These are phyloP conservation scores for Brachionus paranguensis DNA, from an alignment of 1,140 invertebrate species.

Conservation along the genomic window DNA sequence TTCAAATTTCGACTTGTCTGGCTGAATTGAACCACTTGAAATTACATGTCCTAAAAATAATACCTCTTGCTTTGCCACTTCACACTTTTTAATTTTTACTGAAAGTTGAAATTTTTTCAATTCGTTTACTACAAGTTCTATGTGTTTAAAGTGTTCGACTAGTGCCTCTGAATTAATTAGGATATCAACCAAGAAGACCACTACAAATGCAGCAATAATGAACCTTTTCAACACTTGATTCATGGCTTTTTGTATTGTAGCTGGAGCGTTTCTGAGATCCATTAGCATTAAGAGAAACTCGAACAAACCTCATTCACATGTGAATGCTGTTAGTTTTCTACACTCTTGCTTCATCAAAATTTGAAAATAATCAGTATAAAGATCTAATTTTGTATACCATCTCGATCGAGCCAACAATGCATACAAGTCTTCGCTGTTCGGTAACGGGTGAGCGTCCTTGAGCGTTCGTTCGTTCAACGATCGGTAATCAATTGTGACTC, in stretches of 20 bases:
- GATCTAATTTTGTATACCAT: conserved; percentile 6
- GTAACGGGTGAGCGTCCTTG: conserved; percentile 32
- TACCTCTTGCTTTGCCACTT: not conserved
- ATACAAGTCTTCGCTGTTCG: conserved; percentile 41
- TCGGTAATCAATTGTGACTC: not conserved
- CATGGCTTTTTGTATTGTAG: conserved; percentile 49
- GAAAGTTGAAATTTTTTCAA: not conserved
- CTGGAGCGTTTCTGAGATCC: conserved; percentile 51
- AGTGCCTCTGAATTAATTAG: not conserved
- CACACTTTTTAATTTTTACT: not conserved
- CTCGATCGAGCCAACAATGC: conserved; percentile 12
- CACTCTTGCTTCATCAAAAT: not conserved
- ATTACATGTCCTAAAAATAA: not conserved
- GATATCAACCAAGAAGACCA: not conserved
- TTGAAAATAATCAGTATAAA: not conserved
- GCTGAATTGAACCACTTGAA: not conserved
- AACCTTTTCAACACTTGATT: conserved; percentile 41
- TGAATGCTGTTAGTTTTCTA: not conserved
- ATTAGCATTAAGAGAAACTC: conserved; percentile 51
- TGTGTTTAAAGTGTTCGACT: not conserved
- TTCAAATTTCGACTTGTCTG: not conserved
- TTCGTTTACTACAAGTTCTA: not conserved
- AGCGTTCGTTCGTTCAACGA: conserved; percentile 41
- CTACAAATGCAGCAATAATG: not conserved
- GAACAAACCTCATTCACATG: conserved; percentile 39